These are phyloP conservation scores for Mesocricetus auratus DNA, from an alignment of 2,113 vertebrate genomes.

Conservation along the genomic window DNA sequence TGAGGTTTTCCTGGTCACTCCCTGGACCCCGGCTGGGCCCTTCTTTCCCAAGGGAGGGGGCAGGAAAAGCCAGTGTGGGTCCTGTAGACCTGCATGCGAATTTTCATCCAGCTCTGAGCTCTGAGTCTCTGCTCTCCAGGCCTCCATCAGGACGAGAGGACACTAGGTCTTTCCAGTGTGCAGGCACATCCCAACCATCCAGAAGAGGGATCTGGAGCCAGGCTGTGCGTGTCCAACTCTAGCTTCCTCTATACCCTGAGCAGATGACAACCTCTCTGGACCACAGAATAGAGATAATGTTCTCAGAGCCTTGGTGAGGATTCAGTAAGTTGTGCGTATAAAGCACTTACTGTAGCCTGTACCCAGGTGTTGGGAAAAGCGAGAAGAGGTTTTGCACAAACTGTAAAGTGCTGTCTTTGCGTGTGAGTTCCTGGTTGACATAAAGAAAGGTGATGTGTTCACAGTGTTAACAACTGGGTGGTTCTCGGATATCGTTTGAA, in stretches of 20 bases:
- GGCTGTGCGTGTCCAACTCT: not conserved
- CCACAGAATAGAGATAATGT: not conserved
- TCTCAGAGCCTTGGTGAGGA: not conserved
- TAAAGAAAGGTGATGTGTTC: not conserved
- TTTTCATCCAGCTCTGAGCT: not conserved
- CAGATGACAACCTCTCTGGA: not conserved
- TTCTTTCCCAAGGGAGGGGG: accelerated
- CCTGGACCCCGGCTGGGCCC: not conserved
- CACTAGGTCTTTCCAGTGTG: accelerated
- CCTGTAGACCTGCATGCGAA: not conserved
- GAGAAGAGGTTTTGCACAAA: not conserved
- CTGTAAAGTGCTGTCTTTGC: not conserved
- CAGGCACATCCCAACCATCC: not conserved
- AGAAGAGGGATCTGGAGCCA: not conserved
- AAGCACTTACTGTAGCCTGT: not conserved
- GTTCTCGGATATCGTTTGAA: not conserved
- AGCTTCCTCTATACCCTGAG: not conserved
- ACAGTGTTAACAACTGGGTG: not conserved
- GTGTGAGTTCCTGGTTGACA: not conserved
- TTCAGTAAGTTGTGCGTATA: not conserved
- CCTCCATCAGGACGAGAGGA: not conserved
- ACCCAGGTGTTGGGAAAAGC: not conserved
- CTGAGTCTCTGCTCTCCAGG: not conserved
- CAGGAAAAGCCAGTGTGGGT: not conserved
- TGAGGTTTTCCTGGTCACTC: accelerated